Percentiles rank a stretch among this genome's conserved stretches.
phyloP scores from a whole-genome alignment of 2,113 vertebrate species.

The Corvus hawaiiensis region DNA sequence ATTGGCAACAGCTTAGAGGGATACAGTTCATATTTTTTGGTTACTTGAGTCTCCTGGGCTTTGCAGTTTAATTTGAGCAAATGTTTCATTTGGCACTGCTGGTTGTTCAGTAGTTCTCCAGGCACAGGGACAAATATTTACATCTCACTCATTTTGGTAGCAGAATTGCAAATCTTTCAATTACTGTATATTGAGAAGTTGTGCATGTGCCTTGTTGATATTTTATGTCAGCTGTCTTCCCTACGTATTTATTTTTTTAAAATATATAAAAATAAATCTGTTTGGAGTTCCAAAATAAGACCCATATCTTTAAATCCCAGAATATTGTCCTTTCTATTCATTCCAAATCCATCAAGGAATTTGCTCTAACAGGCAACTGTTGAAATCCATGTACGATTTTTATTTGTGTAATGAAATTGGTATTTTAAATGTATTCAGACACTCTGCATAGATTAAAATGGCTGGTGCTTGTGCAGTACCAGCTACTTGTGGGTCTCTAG shows the following conservation, averaged over 20 bases:
- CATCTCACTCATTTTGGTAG: conserved; percentile 14
- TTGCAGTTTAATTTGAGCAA: conserved; percentile 50
- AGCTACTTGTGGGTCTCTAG: neutral
- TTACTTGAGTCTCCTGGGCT: conserved; percentile 30
- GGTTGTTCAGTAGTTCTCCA: conserved; percentile 30
- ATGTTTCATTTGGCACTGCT: conserved; percentile 68
- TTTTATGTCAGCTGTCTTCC: neutral
- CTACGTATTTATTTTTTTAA: neutral
- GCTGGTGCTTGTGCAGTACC: neutral
- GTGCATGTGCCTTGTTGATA: neutral
- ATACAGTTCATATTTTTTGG: conserved; percentile 13
- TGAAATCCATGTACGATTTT: neutral
- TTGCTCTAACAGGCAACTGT: neutral
- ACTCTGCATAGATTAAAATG: neutral
- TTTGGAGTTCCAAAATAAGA: neutral
- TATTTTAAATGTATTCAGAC: conserved; percentile 26
- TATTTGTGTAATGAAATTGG: conserved; percentile 15
- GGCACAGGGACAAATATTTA: conserved; percentile 60
- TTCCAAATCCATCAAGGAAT: neutral
- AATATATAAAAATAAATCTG: neutral
- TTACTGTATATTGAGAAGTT: conserved; percentile 20
- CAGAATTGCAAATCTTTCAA: conserved; percentile 41
- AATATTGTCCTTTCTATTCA: neutral
- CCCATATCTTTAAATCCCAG: neutral
- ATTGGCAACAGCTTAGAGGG: conserved; percentile 1